Evolutionary conservation across 2,888 invertebrate species (phyloP), one percentile per base, ranked within the genome.

Genomic region (Apamea monoglypha): DNA sequence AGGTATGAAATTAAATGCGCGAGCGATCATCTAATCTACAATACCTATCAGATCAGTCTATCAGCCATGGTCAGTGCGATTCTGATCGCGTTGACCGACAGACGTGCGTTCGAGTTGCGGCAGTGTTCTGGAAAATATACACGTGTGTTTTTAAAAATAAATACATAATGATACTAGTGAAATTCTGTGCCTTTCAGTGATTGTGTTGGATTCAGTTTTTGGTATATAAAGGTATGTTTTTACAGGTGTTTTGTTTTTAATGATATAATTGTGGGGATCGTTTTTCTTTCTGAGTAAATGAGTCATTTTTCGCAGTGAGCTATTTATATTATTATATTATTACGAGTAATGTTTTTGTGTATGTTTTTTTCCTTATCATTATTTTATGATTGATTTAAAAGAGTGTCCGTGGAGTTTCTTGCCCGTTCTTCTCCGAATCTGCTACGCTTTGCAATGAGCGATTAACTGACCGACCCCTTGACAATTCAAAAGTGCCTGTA

Each of bases 1-100:
- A 70, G 68, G 36, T 74, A 66, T 18, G 47, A 69, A 86, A 74
- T 78, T 70, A 83, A 76, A 87, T 87, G 83, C 47, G 66, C 87
- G 50, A 84, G 12, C 63, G 67, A 83, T 84, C 79, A 70, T 70
- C 36, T 70, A 84, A 87, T 87, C 77, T 29, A 72, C 70, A 61
- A 76, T 79, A 68, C 67, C 6, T 79, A 68, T 63, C n/a, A n/a
- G n/a, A n/a, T n/a, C n/a, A n/a, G n/a, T n/a, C 18, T 67, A 64
- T 73, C 72, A 40, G 44, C 3, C n/a, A 29, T 21, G 29, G 79
- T 85, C 90, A 92, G 91, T 92, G 73, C 76, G 64, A 68, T 74
- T 80, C 83, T 83, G 88, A 88, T 86, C 88, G 89, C 44, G 69
- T 67, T 74, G 81, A 74, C 71, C 59, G 80, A 4, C 78, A 78